Evolutionary conservation across 2,797 vertebrate species (phyloP), one percentile per base, ranked within the genome.

Genomic region (Gymnopithys bicolor): DNA sequence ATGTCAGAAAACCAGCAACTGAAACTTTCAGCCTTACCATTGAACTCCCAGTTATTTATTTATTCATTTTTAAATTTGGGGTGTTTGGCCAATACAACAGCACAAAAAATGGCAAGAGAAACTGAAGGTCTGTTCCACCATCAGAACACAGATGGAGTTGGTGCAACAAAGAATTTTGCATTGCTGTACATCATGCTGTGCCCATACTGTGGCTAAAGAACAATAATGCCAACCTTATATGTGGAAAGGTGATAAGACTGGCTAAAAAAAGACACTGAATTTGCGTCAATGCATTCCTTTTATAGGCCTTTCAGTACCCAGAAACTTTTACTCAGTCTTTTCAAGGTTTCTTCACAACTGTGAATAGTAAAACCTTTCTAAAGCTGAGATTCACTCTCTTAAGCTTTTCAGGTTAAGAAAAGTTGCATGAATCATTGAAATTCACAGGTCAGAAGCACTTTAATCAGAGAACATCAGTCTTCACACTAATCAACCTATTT

Each of bases 221-320:
- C 70, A 91, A 63, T 76, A 79, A 76, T 67, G 55, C 32, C 41
- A 92, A 28, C 33, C 45, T 85, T 17, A 1, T 77, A 45, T 43
- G 35, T 46, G 73, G 66, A 91, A 93, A 89, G 64, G 78, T 94
- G 87, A 30, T 77, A 87, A 93, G 58, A 52, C 25, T 70, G 59
- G 49, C 79, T 95, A 73, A 89, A 96, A 94, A 94, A 95, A 89
- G 79, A 33, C 51, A 51, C 58, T 52, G 90, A 49, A 84, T 88
- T 73, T 94, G 63, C 24, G 39, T 96, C 94, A 91, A 0, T 86
- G 56, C 7, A 0, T 91, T 90, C 39, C 43, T 91, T 94, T 91
- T 88, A 66, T 94, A 91, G 79, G 71, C 49, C 84, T 76, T 82
- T 83, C 67, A 67, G 55, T 73, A 87, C 78, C 25, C 9, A 4